phyloP scores from a whole-genome alignment of 2,797 vertebrate species.

The Euphonia xanthogaster region DNA sequence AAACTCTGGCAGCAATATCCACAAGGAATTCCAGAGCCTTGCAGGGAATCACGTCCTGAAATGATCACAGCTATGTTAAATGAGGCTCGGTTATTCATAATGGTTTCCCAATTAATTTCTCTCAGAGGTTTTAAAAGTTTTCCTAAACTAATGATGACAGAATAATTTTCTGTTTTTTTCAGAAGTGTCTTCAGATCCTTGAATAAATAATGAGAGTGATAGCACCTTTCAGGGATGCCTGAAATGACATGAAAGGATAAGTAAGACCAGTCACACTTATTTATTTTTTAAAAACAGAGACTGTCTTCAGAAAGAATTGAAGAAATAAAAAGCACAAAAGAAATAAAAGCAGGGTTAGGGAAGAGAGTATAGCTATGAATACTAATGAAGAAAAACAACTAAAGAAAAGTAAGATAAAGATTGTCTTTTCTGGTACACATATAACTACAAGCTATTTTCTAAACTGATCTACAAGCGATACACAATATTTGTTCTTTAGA shows the following conservation, averaged over 20 bases:
- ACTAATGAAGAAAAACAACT: neutral
- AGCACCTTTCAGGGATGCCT: neutral
- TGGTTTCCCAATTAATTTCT: neutral
- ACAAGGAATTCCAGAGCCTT: slow-evolving; percentile 50
- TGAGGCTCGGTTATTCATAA: slow-evolving; percentile 7
- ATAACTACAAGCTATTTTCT: neutral
- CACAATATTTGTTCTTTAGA: neutral
- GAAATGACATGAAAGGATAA: neutral
- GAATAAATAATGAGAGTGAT: slow-evolving; percentile 19
- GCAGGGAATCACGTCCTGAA: slow-evolving; percentile 11
- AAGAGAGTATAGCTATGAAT: neutral
- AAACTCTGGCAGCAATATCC: slow-evolving; percentile 49
- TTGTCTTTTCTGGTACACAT: neutral
- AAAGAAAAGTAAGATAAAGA: neutral
- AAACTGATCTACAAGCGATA: neutral
- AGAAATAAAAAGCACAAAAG: neutral
- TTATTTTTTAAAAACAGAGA: neutral
- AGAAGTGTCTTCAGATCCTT: neutral
- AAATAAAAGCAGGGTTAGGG: neutral
- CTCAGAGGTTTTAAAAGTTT: slow-evolving; percentile 5
- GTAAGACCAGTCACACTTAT: neutral
- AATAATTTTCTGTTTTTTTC: slow-evolving; percentile 30
- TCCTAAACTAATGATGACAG: slow-evolving; percentile 29
- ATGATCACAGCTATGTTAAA: slow-evolving; percentile 27
- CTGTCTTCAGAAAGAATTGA: neutral